Conservation (phyloP, 1,140 invertebrate species). For the Caenorhabditis remanei region DNA sequence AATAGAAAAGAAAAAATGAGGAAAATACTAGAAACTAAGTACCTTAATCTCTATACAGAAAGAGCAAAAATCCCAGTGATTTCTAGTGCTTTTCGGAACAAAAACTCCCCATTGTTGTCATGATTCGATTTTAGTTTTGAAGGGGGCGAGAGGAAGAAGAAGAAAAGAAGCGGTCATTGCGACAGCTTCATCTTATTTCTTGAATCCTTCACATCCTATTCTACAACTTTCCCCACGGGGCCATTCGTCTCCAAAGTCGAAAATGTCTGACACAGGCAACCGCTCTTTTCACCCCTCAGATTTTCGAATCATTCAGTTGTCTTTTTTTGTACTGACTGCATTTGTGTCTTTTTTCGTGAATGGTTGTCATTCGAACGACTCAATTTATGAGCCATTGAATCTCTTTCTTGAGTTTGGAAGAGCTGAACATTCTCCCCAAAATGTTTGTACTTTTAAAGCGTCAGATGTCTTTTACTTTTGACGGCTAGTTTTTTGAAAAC, state of each 20-base stretch:
- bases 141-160: not conserved
- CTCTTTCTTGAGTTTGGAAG: not conserved
- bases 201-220: not conserved
- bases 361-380: not conserved
- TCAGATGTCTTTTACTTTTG: too few relatives aligned
- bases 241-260: conserved; percentile 40
- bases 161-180: not conserved
- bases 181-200: not conserved
- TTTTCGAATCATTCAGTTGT: conserved; percentile 47
- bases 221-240: conserved; percentile 42
- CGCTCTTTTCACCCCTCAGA: not conserved
- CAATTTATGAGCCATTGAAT: not conserved
- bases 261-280: conserved; percentile 27
- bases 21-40: not conserved
- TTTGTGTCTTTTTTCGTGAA: not conserved
- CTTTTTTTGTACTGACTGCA: not conserved
- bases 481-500: too few relatives aligned
- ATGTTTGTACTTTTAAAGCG: too few relatives aligned
- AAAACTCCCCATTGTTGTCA: not conserved
- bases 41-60: not conserved
- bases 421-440: too few relatives aligned
- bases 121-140: conserved; percentile 45
- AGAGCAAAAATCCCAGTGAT: too few relatives aligned
- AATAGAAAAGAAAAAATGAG: not conserved
- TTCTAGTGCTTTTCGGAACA: not conserved